Base-by-base conservation (phyloP, 92 coral and sea anemone species). In the Actinostola sp. region DNA sequence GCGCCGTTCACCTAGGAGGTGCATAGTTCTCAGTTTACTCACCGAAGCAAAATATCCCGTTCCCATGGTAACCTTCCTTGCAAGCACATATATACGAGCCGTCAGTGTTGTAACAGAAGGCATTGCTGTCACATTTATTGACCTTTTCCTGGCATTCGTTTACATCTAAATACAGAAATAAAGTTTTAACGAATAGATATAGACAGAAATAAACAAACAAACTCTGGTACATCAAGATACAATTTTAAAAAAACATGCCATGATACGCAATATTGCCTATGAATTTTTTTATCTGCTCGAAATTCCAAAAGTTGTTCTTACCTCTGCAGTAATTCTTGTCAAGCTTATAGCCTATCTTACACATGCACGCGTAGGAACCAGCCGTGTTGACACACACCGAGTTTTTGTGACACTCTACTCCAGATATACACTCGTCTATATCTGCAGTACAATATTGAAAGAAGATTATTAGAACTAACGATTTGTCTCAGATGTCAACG, bases 61-160 rank as follows among this genome's bases (percentile, higher is more conserved):
- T 79, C 13, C 83, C 73, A 30, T 73, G 68, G 53, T 67, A 81
- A 11, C 91, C 91, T 15, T 46, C 72, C 36, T 62, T 35, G 43
- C 91, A 86, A 67, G 59, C 51, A 61, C 91, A 86, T 55, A 20
- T 67, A 67, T 75, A 86, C 25, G 91, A 86, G n/a, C 91, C 91
- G 44, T 29, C 79, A 3, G 87, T 73, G 59, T 86, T 86, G 17
- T 62, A 58, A 63, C 91, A 86, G 13, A 48, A 29, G 3, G 91
- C 66, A 30, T 76, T 63, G 42, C 51, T 64, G 17, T 35, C 54
- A 33, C 91, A 86, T 0, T 45, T 62, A 25, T 15, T 53, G 20
- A 51, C 50, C 62, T 28, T 70, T 1, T 84, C 91, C 26, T 24
- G 66, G 50, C 91, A 86, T 43, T 86, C 91, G 61, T 86, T 63